Conservation (phyloP, 2,888 invertebrate genomes). For the Eudemis profundana region DNA sequence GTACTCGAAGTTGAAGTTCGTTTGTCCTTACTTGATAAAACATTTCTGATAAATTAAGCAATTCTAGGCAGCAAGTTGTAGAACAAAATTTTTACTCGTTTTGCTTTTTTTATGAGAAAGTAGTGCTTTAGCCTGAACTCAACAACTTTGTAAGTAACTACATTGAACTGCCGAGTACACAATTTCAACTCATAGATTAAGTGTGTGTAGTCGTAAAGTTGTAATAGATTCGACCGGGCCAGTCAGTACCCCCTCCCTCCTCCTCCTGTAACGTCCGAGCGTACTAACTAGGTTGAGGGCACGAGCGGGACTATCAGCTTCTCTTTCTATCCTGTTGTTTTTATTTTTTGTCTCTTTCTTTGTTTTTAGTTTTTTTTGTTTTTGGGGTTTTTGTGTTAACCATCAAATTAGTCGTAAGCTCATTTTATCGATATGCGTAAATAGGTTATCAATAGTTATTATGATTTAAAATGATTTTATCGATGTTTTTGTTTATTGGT, state of each 20-base stretch:
- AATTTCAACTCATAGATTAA: no score
- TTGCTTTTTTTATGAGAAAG: no score
- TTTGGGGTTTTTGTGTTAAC: constrained; percentile 41
- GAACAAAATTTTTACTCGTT: no score
- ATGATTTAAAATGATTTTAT: not conserved
- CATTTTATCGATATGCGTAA: not conserved
- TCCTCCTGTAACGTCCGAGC: constrained; percentile 50
- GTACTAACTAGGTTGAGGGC: constrained; percentile 48
- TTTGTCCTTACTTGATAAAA: no score
- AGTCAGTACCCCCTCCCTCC: constrained; percentile 27
- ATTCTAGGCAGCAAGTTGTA: no score
- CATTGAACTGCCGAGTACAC: no score
- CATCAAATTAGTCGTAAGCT: constrained; percentile 24
- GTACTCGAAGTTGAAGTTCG: no score
- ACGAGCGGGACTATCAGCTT: constrained; percentile 40
- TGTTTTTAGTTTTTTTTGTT: constrained; percentile 46
- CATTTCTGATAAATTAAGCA: no score
- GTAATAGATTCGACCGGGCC: not conserved
- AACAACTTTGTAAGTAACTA: no score
- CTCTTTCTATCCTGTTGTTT: constrained; percentile 49
- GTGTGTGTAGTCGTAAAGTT: not conserved
- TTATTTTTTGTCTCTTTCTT: constrained; percentile 46
- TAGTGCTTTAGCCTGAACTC: no score
- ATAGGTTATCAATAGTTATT: not conserved
- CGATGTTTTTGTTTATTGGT: not conserved